Conservation (phyloP, 2,113 vertebrate genomes). For the Centropus bengalensis region DNA sequence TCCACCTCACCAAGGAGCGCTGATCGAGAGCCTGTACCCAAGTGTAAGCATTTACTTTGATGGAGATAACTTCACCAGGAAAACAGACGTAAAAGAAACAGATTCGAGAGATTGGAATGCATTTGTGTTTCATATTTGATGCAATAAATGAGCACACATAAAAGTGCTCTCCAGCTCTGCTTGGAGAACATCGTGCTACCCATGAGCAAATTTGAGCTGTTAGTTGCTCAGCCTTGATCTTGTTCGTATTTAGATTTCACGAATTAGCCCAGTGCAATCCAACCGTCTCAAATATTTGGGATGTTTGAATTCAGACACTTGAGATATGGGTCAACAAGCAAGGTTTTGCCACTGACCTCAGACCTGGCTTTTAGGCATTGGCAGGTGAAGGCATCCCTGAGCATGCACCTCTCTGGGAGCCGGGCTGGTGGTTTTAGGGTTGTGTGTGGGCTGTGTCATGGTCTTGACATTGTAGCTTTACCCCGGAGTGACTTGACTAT, state of each 20-base stretch:
- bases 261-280: background rate
- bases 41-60: background rate
- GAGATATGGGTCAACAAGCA: background rate
- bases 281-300: background rate
- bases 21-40: background rate
- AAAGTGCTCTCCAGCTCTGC: background rate
- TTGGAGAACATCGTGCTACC: background rate
- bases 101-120: background rate
- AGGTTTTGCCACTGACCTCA: background rate
- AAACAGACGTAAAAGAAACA: background rate
- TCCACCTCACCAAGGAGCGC: background rate
- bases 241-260: constrained; percentile 22
- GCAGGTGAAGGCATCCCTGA: background rate
- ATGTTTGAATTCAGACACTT: background rate
- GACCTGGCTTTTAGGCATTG: background rate
- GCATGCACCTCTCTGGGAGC: background rate
- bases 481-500: background rate
- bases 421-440: background rate
- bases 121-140: background rate
- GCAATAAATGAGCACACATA: background rate
- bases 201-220: background rate
- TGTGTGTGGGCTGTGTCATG: background rate
- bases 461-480: background rate
- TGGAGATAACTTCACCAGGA: background rate
- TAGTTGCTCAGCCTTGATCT: background rate